phyloP scores from a whole-genome alignment of 2,888 invertebrate genomes.

The Anodontia alba region DNA sequence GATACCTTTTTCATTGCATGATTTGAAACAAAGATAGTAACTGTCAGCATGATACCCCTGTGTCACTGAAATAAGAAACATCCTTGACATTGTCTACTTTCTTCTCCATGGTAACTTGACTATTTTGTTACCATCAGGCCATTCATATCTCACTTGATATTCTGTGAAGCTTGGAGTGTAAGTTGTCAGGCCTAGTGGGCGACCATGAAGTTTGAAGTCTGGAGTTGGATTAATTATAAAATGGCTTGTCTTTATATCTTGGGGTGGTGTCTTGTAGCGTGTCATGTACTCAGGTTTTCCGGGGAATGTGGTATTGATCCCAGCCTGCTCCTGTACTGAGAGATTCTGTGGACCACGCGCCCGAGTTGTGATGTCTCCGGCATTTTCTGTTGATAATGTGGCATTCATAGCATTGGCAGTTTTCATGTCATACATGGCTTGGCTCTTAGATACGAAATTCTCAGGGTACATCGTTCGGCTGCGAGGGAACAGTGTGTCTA shows the following conservation, averaged over 20 bases:
- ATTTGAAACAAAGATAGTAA: too few relatives aligned
- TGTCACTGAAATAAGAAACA: too few relatives aligned
- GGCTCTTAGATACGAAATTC: constrained; percentile 51
- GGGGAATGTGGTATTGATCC: constrained; percentile 83
- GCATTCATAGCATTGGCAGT: constrained; percentile 71
- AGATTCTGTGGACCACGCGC: constrained; percentile 61
- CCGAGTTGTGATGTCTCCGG: constrained; percentile 16
- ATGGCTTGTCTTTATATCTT: constrained; percentile 70
- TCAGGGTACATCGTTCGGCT: constrained; percentile 66
- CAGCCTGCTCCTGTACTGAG: constrained; percentile 83
- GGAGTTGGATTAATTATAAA: constrained; percentile 84
- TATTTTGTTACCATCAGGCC: constrained; percentile 82
- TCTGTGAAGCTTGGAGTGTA: constrained; percentile 77
- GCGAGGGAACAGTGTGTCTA: constrained; percentile 77
- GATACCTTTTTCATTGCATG: too few relatives aligned
- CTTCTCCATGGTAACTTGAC: constrained; percentile 81
- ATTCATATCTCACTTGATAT: constrained; percentile 82
- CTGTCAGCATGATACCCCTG: too few relatives aligned
- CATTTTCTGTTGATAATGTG: constrained; percentile 23
- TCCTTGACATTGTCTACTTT: constrained; percentile 49
- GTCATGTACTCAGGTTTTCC: constrained; percentile 83
- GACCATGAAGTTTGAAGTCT: constrained; percentile 79
- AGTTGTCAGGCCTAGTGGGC: constrained; percentile 74
- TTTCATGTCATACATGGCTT: constrained; percentile 65
- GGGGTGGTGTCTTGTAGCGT: constrained; percentile 73